Evolutionary conservation across 2,113 vertebrate species (phyloP), one percentile per base, ranked within the genome.

Genomic region (Agapornis roseicollis): DNA sequence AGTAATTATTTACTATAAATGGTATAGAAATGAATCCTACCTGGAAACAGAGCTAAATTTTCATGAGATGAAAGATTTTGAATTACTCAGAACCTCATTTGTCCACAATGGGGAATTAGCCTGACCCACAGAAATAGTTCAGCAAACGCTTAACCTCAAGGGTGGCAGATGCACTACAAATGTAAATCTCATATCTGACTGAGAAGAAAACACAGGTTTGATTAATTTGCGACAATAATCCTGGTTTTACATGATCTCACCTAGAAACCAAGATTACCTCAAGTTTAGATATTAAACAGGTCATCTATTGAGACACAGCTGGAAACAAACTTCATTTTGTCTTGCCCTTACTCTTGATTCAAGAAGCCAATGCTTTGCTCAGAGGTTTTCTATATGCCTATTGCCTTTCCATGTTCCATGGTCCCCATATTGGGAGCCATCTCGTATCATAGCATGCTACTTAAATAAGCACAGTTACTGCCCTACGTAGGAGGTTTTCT

Each of bases 341-440:
- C 56, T 55, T 52, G n/a, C 2, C 17, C 9, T 68, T 63, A 63
- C 37, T 78, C 47, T 49, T 55, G 41, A 55, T 55, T 80, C 56
- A 80, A 46, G 35, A 25, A 83, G n/a, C 7, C 46, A 60, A 19
- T 22, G 5, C 29, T 87, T 87, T 70, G 13, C 27, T 28, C 35
- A 83, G 31, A 65, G 74, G 74, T 90, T 71, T 50, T 50, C 63
- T 49, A 19, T 3, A 9, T 23, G 35, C 3, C 13, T 79, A 4
- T 70, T 80, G 23, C 10, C 25, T 44, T 41, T 10, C 27, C 7
- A 17, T 1, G 0, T 70, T 11, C 24, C 0, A 0, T 13, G 7
- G 19, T 49, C 6, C 15, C 10, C 14, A 53, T 7, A 31, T 10
- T 65, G 49, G 28, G 13, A 74, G 27, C 7, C 9, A 25, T 70